These are phyloP conservation scores for Cephalopachus bancanus DNA, from an alignment of 2,797 vertebrate genomes.

Conservation along the genomic window DNA sequence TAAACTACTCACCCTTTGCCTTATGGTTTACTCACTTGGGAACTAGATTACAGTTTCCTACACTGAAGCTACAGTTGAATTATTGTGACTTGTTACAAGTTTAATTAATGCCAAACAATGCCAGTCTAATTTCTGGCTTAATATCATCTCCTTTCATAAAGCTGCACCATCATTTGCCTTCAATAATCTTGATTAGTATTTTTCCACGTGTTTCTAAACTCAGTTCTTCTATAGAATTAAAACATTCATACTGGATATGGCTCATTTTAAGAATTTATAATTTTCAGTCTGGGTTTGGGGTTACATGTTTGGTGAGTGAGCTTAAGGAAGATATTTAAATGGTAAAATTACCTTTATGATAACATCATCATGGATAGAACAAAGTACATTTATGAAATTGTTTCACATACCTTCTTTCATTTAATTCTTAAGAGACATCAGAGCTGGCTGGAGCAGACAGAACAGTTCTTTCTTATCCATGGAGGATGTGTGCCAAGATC, in stretches of 20 bases:
- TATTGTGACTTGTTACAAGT: slow-evolving; percentile 67
- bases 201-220: slow-evolving; percentile 41
- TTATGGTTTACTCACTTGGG: slow-evolving; percentile 79
- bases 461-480: neutral
- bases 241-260: neutral
- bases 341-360: neutral
- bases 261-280: slow-evolving; percentile 27
- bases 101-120: slow-evolving; percentile 77
- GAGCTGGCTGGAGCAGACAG: neutral
- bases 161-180: slow-evolving; percentile 1
- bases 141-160: slow-evolving; percentile 57
- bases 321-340: neutral
- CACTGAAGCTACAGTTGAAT: slow-evolving; percentile 35
- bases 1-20: slow-evolving; percentile 75
- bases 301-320: neutral
- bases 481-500: neutral
- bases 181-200: slow-evolving; percentile 49
- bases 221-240: slow-evolving; percentile 5
- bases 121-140: slow-evolving; percentile 46
- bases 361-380: neutral
- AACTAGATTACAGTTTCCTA: slow-evolving; percentile 67
- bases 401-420: neutral
- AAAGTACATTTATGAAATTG: neutral
- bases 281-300: neutral
- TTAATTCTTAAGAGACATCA: neutral